Evolutionary conservation across 2,113 vertebrate genomes (phyloP), one percentile per base, ranked within the genome.

Genomic region (Sclerurus mexicanus): DNA sequence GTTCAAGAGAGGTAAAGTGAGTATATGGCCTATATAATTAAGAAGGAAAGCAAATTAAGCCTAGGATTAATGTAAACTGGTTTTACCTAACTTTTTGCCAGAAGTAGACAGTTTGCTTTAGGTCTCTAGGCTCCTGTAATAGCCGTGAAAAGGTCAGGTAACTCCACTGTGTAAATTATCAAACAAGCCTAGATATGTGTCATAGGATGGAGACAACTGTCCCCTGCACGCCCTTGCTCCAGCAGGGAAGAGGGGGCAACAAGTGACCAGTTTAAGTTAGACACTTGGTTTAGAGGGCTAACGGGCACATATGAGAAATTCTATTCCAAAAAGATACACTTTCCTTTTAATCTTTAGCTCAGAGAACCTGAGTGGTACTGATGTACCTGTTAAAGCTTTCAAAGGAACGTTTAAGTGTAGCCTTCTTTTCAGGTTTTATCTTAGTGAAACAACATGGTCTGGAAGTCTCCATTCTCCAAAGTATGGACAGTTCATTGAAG

Each of bases 51-150:
- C 60, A 66, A 75, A 50, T 14, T 30, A 58, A 42, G 7, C 4
- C 10, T 20, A 20, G 2, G 49, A 55, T 60, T 79, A 35, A 75
- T 23, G 10, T 14, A 30, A 87, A 50, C 12, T 55, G 4, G 10
- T 25, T 79, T 80, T 55, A 33, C n/a, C 22, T 37, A 37, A 28
- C 11, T 18, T 66, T 56, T 40, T 56, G 3, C 35, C 23, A 37
- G 28, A 56, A 0, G 0, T 27, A 22, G 5, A 14, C 50, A 22
- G 6, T 16, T 59, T 59, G 18, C 37, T 2, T 42, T 49, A 9
- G 23, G 2, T 31, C 9, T 59, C 24, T 47, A 37, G 20, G 17
- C 7, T 59, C n/a, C 66, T 73, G 37, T 7, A 78, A 16, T 7
- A 73, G 40, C 31, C 4, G 4, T 16, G 15, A 37, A 40, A 74